Base-by-base conservation (phyloP, 2,888 invertebrate genomes). In the Pseudoips prasinana region DNA sequence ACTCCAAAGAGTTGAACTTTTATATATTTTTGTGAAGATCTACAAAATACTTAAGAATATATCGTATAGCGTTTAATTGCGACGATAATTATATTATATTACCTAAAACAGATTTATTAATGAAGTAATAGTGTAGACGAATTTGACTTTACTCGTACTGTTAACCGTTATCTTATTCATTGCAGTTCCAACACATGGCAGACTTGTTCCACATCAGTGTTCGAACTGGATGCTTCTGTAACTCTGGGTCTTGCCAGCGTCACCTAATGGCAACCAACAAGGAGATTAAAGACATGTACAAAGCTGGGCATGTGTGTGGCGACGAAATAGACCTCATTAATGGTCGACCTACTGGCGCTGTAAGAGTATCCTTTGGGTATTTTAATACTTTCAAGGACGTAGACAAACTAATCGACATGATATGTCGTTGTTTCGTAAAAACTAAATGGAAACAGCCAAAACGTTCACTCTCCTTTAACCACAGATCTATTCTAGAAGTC, bases 181-280 rank as follows among this genome's bases (percentile, higher is more conserved):
- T 84, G 37, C 77, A 96, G 94, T 95, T 98, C 39, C 92, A 96
- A 62, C 95, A 96, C 64, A 92, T 98, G 89, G 95, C 97, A 0
- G 94, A 96, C 51, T 83, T 98, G 31, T 94, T 96, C 70, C 93
- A 94, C 56, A 94, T 99, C 29, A 93, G 94, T 53, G 74, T 99
- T 22, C 91, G 99, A 46, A 97, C 97, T 1, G 99, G 99, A 0
- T 98, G 98, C 72, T 97, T 98, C 73, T 99, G 99, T 75, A 99
- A 99, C 84, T 94, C 97, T 1, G 99, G 98, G 7, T 95, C 98
- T 1, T 98, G 98, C 69, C 96, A 97, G 71, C 85, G 92, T 28
- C 94, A 95, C 64, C 84, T 98, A 25, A 77, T 88, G 4, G 84
- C 96, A 5, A 89, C 92, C 0, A 90, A 93, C 30, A 86, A 91